A percentile compares a stretch with the other conserved stretches of the same genome.
Conservation (phyloP, 2,888 invertebrate genomes). For the Helleia helle region DNA sequence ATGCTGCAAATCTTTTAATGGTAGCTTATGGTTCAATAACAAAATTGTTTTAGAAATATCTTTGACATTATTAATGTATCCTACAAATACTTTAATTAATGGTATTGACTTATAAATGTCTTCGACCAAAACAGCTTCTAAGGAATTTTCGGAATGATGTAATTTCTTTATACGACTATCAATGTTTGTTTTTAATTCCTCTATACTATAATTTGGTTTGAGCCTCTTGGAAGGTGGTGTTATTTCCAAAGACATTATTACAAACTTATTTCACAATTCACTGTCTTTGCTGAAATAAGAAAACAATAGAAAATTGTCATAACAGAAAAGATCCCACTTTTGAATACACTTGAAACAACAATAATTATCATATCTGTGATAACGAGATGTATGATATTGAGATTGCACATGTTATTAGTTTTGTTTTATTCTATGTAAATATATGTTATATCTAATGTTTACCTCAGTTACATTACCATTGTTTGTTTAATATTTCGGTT, state of each 20-base stretch:
- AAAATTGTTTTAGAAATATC: conserved; percentile 76
- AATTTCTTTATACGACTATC: conserved; percentile 33
- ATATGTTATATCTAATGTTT: too few relatives aligned
- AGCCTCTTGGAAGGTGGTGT: conserved; percentile 31
- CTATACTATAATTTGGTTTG: neutral
- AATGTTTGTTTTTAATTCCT: conserved; percentile 38
- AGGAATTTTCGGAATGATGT: conserved; percentile 31
- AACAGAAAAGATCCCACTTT: conserved; percentile 23
- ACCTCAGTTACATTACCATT: too few relatives aligned
- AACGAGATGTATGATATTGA: conserved; percentile 1
- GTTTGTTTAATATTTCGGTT: too few relatives aligned
- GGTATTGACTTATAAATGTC: conserved; percentile 62
- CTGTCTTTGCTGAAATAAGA: conserved; percentile 47
- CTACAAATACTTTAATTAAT: conserved; percentile 74
- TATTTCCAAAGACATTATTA: conserved; percentile 12
- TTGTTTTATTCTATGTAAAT: too few relatives aligned
- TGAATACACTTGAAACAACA: conserved; percentile 7
- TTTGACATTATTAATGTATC: conserved; percentile 74
- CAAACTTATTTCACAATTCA: conserved; percentile 13
- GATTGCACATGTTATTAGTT: conserved; percentile 1
- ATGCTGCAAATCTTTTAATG: conserved; percentile 77
- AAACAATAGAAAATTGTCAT: conserved; percentile 51
- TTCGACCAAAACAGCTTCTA: conserved; percentile 70
- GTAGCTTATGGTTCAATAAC: conserved; percentile 71
- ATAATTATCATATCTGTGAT: conserved; percentile 1